phyloP scores from a whole-genome alignment of 2,888 invertebrate genomes.

The Lampropteryx suffumata region DNA sequence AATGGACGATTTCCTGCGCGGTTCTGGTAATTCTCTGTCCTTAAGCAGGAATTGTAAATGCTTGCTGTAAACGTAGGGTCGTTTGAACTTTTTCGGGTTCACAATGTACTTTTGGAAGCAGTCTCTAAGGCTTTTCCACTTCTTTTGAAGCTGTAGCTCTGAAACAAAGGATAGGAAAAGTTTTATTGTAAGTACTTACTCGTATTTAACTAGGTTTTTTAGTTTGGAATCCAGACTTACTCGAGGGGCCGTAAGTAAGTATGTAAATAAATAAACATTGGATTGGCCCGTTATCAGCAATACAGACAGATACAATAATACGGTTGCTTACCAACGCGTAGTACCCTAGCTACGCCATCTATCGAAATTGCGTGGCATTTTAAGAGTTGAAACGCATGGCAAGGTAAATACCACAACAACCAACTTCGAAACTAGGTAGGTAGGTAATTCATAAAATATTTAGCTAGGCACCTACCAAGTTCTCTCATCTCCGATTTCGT shows the following conservation, averaged over 20 bases:
- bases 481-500: constrained; percentile 72
- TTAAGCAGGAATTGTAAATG: constrained; percentile 65
- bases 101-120: constrained; percentile 66
- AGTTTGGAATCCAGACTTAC: no score
- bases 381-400: no score
- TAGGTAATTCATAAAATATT: not conserved
- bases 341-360: no score
- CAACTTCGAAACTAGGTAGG: not conserved
- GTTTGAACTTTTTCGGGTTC: constrained; percentile 60
- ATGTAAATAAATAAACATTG: no score
- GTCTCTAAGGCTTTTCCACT: constrained; percentile 76
- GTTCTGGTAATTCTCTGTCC: constrained; percentile 39
- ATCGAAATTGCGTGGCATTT: no score
- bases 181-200: not conserved
- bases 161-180: constrained; percentile 38
- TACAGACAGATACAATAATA: no score
- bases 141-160: constrained; percentile 76
- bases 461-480: constrained; percentile 70
- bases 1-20: constrained; percentile 26
- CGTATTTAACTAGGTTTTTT: no score
- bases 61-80: constrained; percentile 66
- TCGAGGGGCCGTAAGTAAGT: no score
- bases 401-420: no score
- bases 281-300: no score
- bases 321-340: no score